phyloP scores from a whole-genome alignment of 2,888 invertebrate genomes.

The Julus scanicus region DNA sequence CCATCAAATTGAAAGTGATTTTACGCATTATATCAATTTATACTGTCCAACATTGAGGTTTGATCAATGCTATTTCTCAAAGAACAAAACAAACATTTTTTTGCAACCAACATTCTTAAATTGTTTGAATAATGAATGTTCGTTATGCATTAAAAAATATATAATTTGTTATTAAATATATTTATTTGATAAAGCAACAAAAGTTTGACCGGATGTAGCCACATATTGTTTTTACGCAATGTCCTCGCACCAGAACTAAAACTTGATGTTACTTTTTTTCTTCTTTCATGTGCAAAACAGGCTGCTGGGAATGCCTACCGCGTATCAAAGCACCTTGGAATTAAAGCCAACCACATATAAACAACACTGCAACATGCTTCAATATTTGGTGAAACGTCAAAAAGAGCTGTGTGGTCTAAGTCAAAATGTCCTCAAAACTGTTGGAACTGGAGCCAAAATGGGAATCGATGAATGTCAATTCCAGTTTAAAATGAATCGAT shows the following conservation, averaged over 20 bases:
- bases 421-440: constrained; percentile 80
- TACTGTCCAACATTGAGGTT: too few relatives aligned
- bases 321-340: constrained; percentile 65
- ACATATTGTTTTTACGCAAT: neutral
- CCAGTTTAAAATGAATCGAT: constrained; percentile 86
- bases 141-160: too few relatives aligned
- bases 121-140: too few relatives aligned
- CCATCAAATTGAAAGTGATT: too few relatives aligned
- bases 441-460: constrained; percentile 82
- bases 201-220: neutral
- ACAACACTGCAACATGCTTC: constrained; percentile 77
- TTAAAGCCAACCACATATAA: constrained; percentile 69
- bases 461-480: constrained; percentile 91
- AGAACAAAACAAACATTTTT: too few relatives aligned
- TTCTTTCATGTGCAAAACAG: constrained; percentile 62
- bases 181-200: too few relatives aligned
- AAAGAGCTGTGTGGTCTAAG: constrained; percentile 77
- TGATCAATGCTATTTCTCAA: too few relatives aligned
- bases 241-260: neutral
- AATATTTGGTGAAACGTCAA: constrained; percentile 78
- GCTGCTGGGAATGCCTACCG: constrained; percentile 69
- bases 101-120: too few relatives aligned
- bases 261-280: constrained; percentile 31
- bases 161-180: too few relatives aligned
- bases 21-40: too few relatives aligned